phyloP scores from a whole-genome alignment of 2,888 invertebrate genomes.

The Pammene aurita region DNA sequence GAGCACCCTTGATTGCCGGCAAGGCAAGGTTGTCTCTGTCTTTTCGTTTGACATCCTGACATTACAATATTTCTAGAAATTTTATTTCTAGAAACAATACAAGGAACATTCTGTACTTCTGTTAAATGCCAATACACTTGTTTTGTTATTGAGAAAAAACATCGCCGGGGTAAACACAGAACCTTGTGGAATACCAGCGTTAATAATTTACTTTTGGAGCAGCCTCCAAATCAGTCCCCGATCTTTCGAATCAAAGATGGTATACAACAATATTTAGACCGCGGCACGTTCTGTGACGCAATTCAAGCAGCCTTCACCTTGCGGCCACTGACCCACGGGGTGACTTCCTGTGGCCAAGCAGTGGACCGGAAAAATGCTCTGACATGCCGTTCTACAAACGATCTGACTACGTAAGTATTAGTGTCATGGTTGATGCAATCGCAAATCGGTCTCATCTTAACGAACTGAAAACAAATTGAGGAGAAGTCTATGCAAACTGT shows the following conservation, averaged over 20 bases:
- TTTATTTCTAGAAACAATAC: constrained; percentile 16
- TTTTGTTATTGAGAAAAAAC: neutral
- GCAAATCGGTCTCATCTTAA: neutral
- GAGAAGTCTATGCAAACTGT: too few relatives aligned
- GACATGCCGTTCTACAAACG: constrained; percentile 1
- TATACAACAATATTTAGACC: neutral
- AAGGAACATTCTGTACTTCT: neutral
- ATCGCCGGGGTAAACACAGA: neutral
- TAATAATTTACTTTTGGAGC: neutral
- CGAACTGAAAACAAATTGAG: neutral
- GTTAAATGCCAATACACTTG: too few relatives aligned
- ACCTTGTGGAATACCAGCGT: neutral
- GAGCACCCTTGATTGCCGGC: constrained; percentile 16
- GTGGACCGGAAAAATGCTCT: constrained; percentile 30
- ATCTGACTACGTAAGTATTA: neutral
- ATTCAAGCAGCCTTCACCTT: constrained; percentile 36
- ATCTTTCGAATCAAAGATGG: neutral
- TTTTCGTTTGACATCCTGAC: constrained; percentile 17
- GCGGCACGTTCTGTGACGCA: constrained; percentile 28
- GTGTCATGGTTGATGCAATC: neutral
- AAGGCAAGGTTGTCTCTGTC: constrained; percentile 12
- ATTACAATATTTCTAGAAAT: too few relatives aligned
- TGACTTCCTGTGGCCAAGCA: constrained; percentile 29
- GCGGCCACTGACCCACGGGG: constrained; percentile 31
- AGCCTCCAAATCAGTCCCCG: too few relatives aligned